Evolutionary conservation across 2,888 invertebrate species (phyloP).

Genomic region (Adelognathus sp.): DNA sequence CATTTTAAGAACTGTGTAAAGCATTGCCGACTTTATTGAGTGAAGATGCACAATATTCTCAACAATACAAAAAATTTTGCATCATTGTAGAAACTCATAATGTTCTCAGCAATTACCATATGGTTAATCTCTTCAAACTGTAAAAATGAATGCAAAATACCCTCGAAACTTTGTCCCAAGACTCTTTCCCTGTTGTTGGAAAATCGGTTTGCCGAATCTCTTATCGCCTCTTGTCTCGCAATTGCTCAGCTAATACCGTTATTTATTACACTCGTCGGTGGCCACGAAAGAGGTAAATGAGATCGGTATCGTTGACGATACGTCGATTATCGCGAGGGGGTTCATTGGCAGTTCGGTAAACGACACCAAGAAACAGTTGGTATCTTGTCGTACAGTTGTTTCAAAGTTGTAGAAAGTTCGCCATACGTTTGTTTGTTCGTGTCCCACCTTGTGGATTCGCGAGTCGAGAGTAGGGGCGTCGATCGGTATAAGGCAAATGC

Average conservation of each 20-base stretch:
- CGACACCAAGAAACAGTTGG: background rate
- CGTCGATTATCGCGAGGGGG: background rate
- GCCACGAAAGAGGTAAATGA: background rate
- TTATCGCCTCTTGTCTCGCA: background rate
- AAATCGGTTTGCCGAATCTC: background rate
- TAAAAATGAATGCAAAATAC: too few relatives aligned
- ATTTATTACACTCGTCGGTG: background rate
- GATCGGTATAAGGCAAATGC: slow-evolving; percentile 34
- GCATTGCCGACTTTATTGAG: too few relatives aligned
- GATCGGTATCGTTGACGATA: background rate
- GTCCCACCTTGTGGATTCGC: background rate
- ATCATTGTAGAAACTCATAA: too few relatives aligned
- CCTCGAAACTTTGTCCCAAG: too few relatives aligned
- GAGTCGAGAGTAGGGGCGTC: slow-evolving; percentile 1
- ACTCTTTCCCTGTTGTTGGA: too few relatives aligned
- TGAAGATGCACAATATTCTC: too few relatives aligned
- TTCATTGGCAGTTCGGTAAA: background rate
- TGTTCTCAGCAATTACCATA: too few relatives aligned
- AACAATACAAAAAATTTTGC: too few relatives aligned
- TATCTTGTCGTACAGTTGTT: too few relatives aligned
- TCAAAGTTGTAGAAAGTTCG: slow-evolving; percentile 8
- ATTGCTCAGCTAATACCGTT: background rate
- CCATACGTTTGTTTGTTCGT: background rate
- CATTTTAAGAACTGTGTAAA: too few relatives aligned
- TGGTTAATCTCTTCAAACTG: too few relatives aligned